Percentiles rank a stretch among this genome's conserved stretches.
These are phyloP conservation scores for Myotis planiceps DNA, from an alignment of 2,797 vertebrate species.

Conservation along the genomic window DNA sequence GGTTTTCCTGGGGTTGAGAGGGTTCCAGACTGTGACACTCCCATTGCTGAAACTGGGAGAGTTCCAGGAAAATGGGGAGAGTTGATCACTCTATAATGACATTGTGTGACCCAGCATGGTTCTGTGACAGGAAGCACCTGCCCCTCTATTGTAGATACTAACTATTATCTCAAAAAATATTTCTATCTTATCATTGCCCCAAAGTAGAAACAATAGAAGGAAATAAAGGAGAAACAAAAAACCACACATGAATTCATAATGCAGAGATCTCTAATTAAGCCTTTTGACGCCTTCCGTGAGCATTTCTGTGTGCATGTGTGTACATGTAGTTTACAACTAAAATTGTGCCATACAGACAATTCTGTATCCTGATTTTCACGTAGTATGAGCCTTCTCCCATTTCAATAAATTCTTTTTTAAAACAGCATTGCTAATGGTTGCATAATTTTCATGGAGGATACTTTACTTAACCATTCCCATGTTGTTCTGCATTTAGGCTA, in stretches of 20 bases:
- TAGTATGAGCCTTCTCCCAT: not conserved
- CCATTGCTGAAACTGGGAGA: not conserved
- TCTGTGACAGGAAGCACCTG: not conserved
- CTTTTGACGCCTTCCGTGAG: not conserved
- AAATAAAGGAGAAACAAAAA: conserved; percentile 20
- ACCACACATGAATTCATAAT: not conserved
- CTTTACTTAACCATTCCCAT: conserved; percentile 23
- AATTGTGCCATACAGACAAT: not conserved
- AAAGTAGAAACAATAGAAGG: conserved; percentile 18
- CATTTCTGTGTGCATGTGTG: too few species aligned
- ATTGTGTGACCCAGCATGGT: not conserved
- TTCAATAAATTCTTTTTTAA: not conserved
- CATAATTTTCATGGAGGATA: not conserved
- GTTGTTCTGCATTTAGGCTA: not conserved
- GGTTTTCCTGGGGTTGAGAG: not conserved
- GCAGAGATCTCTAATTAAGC: not conserved
- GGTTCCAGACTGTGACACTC: not conserved
- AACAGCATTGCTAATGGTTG: not conserved
- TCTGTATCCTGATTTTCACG: not conserved
- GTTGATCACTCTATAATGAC: not conserved
- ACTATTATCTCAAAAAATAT: not conserved
- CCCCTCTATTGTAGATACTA: not conserved
- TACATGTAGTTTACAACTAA: not conserved
- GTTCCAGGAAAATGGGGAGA: not conserved
- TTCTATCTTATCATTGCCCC: not conserved